A percentile compares a stretch with the other conserved stretches of the same genome.
Conservation (phyloP, 2,888 invertebrate species). For the Phytoseiulus persimilis region DNA sequence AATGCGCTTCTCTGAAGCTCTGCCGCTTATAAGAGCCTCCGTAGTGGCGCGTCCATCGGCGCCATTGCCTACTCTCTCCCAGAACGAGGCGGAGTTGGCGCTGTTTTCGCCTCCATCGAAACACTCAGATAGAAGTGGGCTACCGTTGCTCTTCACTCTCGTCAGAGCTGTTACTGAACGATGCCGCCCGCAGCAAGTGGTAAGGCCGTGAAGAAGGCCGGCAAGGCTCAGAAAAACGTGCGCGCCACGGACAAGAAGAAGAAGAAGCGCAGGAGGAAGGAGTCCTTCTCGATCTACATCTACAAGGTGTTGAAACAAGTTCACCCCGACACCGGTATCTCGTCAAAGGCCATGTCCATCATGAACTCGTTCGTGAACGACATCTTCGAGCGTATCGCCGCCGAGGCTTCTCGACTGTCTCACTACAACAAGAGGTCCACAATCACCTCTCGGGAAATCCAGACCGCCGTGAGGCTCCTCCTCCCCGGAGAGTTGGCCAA, state of each 20-base stretch:
- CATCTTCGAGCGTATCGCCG: slow-evolving; percentile 63
- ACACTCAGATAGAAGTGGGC: not conserved
- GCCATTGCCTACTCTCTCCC: too few relatives aligned
- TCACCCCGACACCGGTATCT: slow-evolving; percentile 52
- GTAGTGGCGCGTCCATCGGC: too few relatives aligned
- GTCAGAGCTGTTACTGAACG: not conserved
- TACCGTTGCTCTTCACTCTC: not conserved
- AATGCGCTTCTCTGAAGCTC: too few relatives aligned
- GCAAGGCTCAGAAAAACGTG: slow-evolving; percentile 57
- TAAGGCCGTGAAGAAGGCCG: slow-evolving; percentile 49
- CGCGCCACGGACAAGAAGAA: slow-evolving; percentile 58
- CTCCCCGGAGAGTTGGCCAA: slow-evolving; percentile 65
- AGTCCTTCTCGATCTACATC: slow-evolving; percentile 50
- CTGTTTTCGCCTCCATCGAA: not conserved
- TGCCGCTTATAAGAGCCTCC: too few relatives aligned
- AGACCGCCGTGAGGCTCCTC: slow-evolving; percentile 61
- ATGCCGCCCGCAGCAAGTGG: slow-evolving; percentile 46
- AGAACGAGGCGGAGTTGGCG: not conserved
- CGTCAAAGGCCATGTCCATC: slow-evolving; percentile 54
- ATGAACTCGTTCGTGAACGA: slow-evolving; percentile 70
- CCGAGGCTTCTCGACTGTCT: slow-evolving; percentile 60
- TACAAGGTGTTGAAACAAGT: slow-evolving; percentile 51
- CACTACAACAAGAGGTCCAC: slow-evolving; percentile 61
- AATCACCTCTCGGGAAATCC: slow-evolving; percentile 62
- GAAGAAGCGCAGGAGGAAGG: slow-evolving; percentile 51